Evolutionary conservation across 2,888 invertebrate species (phyloP).

Genomic region (Idaea dimidiata): DNA sequence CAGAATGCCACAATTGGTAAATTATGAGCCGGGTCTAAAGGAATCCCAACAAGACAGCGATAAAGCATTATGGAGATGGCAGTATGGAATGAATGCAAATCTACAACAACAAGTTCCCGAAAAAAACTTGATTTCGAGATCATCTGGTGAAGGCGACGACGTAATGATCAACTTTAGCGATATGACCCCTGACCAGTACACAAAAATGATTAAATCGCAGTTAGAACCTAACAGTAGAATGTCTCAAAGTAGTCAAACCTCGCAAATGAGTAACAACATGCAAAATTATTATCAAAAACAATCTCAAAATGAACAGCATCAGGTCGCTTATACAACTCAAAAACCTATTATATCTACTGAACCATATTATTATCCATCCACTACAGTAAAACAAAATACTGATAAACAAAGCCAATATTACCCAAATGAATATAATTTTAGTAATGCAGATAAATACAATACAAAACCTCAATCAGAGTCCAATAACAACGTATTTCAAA

Average conservation of each 20-base stretch:
- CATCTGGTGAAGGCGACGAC: constrained; percentile 64
- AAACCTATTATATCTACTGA: constrained; percentile 13
- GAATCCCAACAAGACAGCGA: constrained; percentile 61
- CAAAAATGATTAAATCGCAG: constrained; percentile 59
- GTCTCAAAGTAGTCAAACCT: not conserved
- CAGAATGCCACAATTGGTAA: constrained; percentile 65
- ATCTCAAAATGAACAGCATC: constrained; percentile 2
- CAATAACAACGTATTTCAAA: not conserved
- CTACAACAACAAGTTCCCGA: constrained; percentile 43
- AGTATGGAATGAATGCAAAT: constrained; percentile 63
- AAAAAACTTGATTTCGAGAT: constrained; percentile 70
- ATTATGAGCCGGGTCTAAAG: constrained; percentile 63
- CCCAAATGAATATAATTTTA: constrained; percentile 6
- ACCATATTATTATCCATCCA: constrained; percentile 15
- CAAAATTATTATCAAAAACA: not conserved
- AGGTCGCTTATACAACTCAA: not conserved
- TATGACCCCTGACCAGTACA: constrained; percentile 69
- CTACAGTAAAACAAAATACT: constrained; percentile 16
- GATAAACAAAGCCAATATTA: constrained; percentile 13
- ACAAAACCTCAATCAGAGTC: not conserved
- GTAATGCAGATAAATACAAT: constrained; percentile 3
- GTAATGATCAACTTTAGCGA: constrained; percentile 69
- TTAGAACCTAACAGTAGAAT: constrained; percentile 31
- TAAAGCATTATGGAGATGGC: constrained; percentile 73
- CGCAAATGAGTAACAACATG: not conserved